Conservation (phyloP, 2,797 vertebrate genomes). For the Gallinago stenura region DNA sequence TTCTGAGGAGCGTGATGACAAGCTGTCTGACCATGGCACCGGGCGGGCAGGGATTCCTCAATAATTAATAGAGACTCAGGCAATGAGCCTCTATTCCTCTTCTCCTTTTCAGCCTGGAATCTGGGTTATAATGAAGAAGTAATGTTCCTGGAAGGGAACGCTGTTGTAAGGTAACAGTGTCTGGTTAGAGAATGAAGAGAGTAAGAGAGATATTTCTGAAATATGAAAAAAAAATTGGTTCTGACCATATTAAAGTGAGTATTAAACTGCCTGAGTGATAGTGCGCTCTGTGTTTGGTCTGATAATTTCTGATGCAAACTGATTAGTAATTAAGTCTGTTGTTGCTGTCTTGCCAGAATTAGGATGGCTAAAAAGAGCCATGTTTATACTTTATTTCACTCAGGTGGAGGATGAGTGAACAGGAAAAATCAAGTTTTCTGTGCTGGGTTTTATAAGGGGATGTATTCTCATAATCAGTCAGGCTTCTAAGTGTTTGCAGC, state of each 20-base stretch:
- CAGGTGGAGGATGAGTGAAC: not conserved
- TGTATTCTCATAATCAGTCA: not conserved
- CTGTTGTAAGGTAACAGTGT: not conserved
- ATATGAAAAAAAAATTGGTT: not conserved
- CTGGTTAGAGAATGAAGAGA: not conserved
- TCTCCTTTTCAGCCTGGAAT: not conserved
- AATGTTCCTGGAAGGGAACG: not conserved
- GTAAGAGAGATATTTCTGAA: not conserved
- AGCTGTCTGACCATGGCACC: not conserved
- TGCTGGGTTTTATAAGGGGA: not conserved
- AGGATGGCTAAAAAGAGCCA: not conserved
- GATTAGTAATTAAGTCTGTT: slow-evolving; percentile 7
- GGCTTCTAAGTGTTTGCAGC: not conserved
- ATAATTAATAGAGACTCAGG: not conserved
- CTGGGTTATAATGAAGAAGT: not conserved
- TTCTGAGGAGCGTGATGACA: not conserved
- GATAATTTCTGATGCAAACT: not conserved
- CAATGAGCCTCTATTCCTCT: not conserved
- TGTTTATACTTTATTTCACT: not conserved
- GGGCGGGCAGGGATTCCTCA: not conserved
- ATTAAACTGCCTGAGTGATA: not conserved
- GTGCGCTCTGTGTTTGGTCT: not conserved
- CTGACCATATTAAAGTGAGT: not conserved
- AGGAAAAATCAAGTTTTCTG: not conserved
- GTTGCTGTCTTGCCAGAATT: slow-evolving; percentile 12